These are phyloP conservation scores for Panulirus ornatus DNA, from an alignment of 1,140 invertebrate species.

Conservation along the genomic window DNA sequence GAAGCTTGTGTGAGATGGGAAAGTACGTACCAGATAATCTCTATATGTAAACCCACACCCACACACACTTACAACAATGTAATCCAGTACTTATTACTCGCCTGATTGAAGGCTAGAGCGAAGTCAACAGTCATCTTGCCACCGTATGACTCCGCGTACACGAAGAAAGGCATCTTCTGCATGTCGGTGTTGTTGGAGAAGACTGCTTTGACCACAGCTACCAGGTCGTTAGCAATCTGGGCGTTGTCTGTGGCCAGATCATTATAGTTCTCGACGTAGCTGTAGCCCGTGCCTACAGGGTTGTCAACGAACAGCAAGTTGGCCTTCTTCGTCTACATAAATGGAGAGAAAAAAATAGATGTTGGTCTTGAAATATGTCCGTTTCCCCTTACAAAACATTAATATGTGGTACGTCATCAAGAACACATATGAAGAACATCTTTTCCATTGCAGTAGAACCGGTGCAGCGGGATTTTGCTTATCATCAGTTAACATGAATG, in stretches of 20 bases:
- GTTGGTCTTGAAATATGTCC: no score
- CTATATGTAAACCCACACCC: no score
- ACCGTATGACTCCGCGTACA: constrained; percentile 92
- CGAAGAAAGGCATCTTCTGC: constrained; percentile 85
- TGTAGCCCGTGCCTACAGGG: constrained; percentile 93
- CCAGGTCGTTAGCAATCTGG: constrained; percentile 88
- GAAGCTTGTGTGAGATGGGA: not conserved
- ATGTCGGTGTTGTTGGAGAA: constrained; percentile 84
- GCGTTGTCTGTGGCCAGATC: constrained; percentile 83
- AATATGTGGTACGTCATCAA: not conserved
- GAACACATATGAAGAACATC: not conserved
- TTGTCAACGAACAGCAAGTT: constrained; percentile 93
- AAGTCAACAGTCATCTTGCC: constrained; percentile 94
- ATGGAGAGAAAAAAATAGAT: not conserved
- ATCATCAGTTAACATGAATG: no score
- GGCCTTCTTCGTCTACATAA: constrained; percentile 77
- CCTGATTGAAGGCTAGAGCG: constrained; percentile 77
- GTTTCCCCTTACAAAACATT: no score
- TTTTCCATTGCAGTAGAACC: no score
- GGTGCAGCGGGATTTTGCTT: no score
- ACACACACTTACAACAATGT: no score
- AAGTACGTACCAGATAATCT: no score
- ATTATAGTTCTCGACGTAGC: constrained; percentile 84
- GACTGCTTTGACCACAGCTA: constrained; percentile 84
- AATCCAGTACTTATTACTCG: not conserved